Percentiles rank a stretch among this genome's conserved stretches.
phyloP scores from a whole-genome alignment of 2,888 invertebrate genomes.

The Cabera pusaria region DNA sequence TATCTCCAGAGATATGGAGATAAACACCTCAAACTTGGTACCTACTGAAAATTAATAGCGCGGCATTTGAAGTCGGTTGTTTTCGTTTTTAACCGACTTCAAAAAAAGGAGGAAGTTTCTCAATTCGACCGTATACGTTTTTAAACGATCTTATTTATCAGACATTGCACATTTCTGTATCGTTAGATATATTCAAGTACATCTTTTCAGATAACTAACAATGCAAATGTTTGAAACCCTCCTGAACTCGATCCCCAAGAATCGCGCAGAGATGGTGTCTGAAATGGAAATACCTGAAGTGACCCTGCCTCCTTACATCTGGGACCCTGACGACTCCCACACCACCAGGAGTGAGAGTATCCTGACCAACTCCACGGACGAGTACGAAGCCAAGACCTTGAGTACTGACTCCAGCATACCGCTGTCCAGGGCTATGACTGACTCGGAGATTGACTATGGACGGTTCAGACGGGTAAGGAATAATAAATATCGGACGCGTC shows the following conservation, averaged over 20 bases:
- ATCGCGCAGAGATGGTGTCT: constrained; percentile 59
- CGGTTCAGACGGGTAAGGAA: constrained; percentile 52
- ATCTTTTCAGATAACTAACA: too few species aligned
- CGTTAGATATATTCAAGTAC: too few species aligned
- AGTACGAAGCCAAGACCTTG: constrained; percentile 40
- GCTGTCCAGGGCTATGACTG: constrained; percentile 69
- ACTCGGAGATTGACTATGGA: constrained; percentile 70
- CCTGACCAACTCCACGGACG: constrained; percentile 41
- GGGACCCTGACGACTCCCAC: constrained; percentile 50
- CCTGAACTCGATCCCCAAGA: constrained; percentile 59
- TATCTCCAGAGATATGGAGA: too few species aligned
- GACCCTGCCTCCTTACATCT: constrained; percentile 52
- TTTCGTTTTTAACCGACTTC: too few species aligned
- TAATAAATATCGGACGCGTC: too few species aligned
- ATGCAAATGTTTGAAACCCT: constrained; percentile 64
- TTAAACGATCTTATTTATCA: too few species aligned
- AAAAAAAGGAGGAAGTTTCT: too few species aligned
- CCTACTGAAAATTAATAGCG: too few species aligned
- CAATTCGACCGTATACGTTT: too few species aligned
- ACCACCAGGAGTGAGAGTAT: constrained; percentile 47
- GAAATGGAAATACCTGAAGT: constrained; percentile 65
- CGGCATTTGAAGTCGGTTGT: too few species aligned
- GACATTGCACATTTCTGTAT: too few species aligned
- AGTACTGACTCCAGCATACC: constrained; percentile 63
- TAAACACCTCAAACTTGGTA: too few species aligned